Percentiles rank a stretch among this genome's conserved stretches.
phyloP scores from a whole-genome alignment of 2,113 vertebrate genomes.

The Aspiorhynchus laticeps region DNA sequence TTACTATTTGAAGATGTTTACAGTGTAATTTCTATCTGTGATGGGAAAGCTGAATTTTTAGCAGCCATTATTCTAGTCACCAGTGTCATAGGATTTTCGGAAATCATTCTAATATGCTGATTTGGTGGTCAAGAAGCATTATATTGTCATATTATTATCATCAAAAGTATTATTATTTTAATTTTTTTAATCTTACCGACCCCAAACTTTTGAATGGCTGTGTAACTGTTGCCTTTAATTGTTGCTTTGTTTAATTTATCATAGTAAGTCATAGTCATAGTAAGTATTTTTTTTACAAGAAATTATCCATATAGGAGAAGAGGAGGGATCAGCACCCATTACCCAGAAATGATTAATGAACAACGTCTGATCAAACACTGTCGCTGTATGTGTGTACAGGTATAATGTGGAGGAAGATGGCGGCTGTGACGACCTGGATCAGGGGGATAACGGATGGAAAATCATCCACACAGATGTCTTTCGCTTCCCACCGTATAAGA shows the following conservation, averaged over 20 bases:
- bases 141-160: not conserved
- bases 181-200: not conserved
- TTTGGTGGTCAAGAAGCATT: not conserved
- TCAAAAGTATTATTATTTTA: not conserved
- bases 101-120: not conserved
- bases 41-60: not conserved
- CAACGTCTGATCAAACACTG: not conserved
- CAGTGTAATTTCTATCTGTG: not conserved
- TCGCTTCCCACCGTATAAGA: constrained; percentile 86
- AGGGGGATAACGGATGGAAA: constrained; percentile 94
- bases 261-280: no score
- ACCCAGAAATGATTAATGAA: not conserved
- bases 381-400: constrained; percentile 56
- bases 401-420: constrained; percentile 92
- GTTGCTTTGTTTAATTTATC: not conserved
- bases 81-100: not conserved
- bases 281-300: not conserved
- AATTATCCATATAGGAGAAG: not conserved
- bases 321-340: not conserved
- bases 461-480: constrained; percentile 94
- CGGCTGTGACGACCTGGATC: constrained; percentile 86
- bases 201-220: not conserved
- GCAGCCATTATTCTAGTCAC: not conserved
- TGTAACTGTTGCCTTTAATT: not conserved
- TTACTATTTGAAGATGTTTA: not conserved